These are phyloP conservation scores for Sebastes matsubarae DNA, from an alignment of 2,797 vertebrate genomes.

Conservation along the genomic window DNA sequence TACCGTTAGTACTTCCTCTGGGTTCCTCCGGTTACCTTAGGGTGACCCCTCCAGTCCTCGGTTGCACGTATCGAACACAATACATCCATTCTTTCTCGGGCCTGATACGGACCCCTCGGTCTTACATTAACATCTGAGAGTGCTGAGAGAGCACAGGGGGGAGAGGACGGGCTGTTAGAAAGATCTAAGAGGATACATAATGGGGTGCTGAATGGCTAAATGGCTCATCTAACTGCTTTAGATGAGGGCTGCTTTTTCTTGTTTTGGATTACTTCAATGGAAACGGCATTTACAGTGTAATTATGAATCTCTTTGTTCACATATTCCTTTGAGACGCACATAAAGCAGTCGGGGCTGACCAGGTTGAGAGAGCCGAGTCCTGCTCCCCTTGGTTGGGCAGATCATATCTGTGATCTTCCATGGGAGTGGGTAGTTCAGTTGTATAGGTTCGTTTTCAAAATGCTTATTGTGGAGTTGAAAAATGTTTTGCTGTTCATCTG, in stretches of 20 bases:
- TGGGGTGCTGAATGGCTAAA: constrained; percentile 14
- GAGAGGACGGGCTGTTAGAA: neutral
- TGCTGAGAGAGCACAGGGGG: neutral
- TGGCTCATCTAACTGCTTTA: neutral
- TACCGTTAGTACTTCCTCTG: constrained; percentile 15
- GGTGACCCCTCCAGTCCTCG: neutral
- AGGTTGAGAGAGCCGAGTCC: neutral
- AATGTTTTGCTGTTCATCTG: neutral
- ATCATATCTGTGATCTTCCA: neutral
- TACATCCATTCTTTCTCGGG: constrained; percentile 26
- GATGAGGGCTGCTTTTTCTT: neutral
- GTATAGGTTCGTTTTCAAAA: neutral
- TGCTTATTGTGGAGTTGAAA: neutral
- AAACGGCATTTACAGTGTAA: neutral
- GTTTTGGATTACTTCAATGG: neutral
- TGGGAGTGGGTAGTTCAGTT: neutral
- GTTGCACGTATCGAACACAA: constrained; percentile 32
- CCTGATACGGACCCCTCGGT: neutral
- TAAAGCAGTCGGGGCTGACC: neutral
- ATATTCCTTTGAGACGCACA: neutral
- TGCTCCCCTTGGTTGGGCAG: neutral
- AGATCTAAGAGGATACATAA: constrained; percentile 18
- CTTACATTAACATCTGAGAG: neutral
- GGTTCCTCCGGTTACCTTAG: constrained; percentile 49
- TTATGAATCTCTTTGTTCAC: neutral